These are phyloP conservation scores for Anomalospiza imberbis DNA, from an alignment of 2,797 vertebrate species.

Conservation along the genomic window DNA sequence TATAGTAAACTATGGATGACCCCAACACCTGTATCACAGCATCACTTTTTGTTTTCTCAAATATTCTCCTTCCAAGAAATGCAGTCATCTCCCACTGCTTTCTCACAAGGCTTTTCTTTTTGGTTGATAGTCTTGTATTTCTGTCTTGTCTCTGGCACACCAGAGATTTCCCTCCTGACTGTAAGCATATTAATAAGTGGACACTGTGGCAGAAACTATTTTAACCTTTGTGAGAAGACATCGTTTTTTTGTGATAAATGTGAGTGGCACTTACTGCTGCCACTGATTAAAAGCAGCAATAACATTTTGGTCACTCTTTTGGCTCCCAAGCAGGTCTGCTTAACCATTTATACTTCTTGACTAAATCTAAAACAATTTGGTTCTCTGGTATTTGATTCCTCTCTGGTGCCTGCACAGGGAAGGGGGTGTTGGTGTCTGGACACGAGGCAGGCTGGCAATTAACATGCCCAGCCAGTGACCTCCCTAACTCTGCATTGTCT, in stretches of 20 bases:
- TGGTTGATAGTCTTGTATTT: background rate
- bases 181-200: background rate
- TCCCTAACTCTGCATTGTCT: background rate
- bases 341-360: background rate
- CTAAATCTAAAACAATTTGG: fast-evolving
- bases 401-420: background rate
- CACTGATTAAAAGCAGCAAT: background rate
- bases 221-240: background rate
- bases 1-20: background rate
- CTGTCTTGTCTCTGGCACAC: background rate
- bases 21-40: background rate
- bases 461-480: background rate
- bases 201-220: background rate
- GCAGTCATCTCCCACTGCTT: background rate
- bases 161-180: background rate
- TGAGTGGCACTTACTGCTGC: background rate
- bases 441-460: background rate
- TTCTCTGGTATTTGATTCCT: background rate
- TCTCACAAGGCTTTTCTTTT: background rate
- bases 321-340: background rate
- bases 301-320: background rate
- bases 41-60: background rate
- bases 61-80: background rate
- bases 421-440: background rate
- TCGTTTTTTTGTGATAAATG: background rate